These are phyloP conservation scores for Phoxinus dragarum DNA, from an alignment of 2,797 vertebrate species.

Conservation along the genomic window DNA sequence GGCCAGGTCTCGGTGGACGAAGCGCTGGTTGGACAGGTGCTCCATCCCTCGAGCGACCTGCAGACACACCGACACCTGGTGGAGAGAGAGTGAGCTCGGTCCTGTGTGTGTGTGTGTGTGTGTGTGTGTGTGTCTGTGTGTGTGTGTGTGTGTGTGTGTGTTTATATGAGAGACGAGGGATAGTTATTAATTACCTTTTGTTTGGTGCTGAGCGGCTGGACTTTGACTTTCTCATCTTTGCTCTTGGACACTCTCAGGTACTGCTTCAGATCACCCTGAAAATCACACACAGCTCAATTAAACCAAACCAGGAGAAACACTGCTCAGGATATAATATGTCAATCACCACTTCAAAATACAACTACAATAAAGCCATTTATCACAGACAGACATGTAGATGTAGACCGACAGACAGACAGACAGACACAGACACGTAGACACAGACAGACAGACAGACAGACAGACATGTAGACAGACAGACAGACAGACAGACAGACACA, in stretches of 20 bases:
- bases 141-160: neutral
- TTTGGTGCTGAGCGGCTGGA: conserved; percentile 82
- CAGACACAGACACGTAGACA: neutral
- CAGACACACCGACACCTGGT: conserved; percentile 83
- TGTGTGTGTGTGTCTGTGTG: neutral
- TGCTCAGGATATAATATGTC: too few relatives aligned
- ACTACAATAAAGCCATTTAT: neutral
- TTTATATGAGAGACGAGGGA: neutral
- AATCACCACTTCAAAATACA: neutral
- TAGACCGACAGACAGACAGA: neutral
- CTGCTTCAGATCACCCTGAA: conserved; percentile 87
- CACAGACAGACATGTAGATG: neutral
- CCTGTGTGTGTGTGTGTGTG: too few relatives aligned
- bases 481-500: neutral
- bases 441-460: accelerated
- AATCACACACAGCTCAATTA: neutral
- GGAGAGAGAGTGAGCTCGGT: neutral
- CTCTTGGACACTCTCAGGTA: conserved; percentile 85
- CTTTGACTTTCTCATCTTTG: conserved; percentile 86
- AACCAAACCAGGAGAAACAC: neutral
- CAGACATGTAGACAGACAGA: neutral
- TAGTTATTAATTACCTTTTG: conserved; percentile 78
- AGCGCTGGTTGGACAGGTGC: conserved; percentile 85
- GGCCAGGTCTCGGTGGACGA: conserved; percentile 85
- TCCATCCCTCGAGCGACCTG: conserved; percentile 89